These are phyloP conservation scores for Camponotus pennsylvanicus DNA, from an alignment of 1,140 invertebrate genomes.

Conservation along the genomic window DNA sequence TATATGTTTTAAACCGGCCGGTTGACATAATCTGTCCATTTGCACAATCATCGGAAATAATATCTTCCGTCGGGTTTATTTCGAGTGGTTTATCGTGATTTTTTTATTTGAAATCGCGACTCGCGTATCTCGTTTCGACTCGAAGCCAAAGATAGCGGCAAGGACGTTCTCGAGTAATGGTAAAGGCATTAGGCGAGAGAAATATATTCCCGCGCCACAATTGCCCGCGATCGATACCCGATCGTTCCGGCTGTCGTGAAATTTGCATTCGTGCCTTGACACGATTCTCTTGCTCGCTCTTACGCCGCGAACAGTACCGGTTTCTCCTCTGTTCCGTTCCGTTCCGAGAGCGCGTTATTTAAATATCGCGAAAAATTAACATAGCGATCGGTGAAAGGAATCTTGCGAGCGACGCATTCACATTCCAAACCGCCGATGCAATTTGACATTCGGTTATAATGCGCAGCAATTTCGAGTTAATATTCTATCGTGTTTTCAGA, in stretches of 20 bases:
- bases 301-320: conserved; percentile 53
- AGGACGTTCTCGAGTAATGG: conserved; percentile 18
- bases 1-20: not conserved
- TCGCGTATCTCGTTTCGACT: not conserved
- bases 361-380: conserved; percentile 58
- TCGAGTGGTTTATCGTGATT: conserved; percentile 9
- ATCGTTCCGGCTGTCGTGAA: conserved; percentile 46
- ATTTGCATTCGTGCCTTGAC: conserved; percentile 60
- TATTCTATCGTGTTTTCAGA: not conserved
- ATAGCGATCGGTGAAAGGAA: conserved; percentile 59
- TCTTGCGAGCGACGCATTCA: conserved; percentile 48
- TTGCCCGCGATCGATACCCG: conserved; percentile 37
- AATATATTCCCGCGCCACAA: conserved; percentile 20
- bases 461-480: conserved; percentile 2
- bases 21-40: not conserved
- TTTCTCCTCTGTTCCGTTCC: conserved; percentile 37
- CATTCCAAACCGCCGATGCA: conserved; percentile 51
- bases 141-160: conserved; percentile 30
- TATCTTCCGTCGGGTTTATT: conserved; percentile 9
- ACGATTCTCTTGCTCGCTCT: conserved; percentile 33
- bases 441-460: conserved; percentile 38
- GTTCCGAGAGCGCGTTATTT: conserved; percentile 54
- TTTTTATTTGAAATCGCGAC: conserved; percentile 9
- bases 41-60: not conserved
- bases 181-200: conserved; percentile 12